Conservation (phyloP, 2,113 vertebrate genomes). For the Prolemur simus region DNA sequence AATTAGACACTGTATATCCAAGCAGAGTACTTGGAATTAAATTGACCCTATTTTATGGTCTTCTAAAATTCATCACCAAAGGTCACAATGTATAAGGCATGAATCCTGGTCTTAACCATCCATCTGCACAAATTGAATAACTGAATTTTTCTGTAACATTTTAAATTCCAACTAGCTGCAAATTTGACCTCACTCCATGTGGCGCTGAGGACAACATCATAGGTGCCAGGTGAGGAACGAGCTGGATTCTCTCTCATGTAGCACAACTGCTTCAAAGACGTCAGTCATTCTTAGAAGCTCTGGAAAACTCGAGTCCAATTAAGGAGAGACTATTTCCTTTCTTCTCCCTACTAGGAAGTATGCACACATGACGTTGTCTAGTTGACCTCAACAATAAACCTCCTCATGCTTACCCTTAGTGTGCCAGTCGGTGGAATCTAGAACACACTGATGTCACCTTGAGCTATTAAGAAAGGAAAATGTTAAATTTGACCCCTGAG, state of each 20-base stretch:
- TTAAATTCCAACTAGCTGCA: slow-evolving; percentile 27
- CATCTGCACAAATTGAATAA: background rate
- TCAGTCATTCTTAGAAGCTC: background rate
- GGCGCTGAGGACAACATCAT: background rate
- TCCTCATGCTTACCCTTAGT: background rate
- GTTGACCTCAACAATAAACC: background rate
- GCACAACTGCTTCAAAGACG: background rate
- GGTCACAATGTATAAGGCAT: background rate
- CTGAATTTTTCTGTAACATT: background rate
- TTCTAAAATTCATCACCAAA: slow-evolving; percentile 36
- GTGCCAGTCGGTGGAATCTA: background rate
- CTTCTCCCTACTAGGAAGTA: background rate
- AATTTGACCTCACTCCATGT: background rate
- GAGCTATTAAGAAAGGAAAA: background rate
- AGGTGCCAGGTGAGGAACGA: background rate
- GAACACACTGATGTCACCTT: background rate
- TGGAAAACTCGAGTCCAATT: background rate
- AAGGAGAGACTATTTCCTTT: background rate
- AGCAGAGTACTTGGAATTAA: background rate
- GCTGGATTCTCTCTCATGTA: background rate
- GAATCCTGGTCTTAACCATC: background rate
- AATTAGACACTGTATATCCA: background rate
- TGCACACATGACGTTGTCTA: too few relatives aligned
- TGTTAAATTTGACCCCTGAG: background rate
- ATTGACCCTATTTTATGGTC: slow-evolving; percentile 9